Base-by-base conservation (phyloP, 30 jellyfish, hydroid and myxozoan genomes). In the Aurelia aurita region DNA sequence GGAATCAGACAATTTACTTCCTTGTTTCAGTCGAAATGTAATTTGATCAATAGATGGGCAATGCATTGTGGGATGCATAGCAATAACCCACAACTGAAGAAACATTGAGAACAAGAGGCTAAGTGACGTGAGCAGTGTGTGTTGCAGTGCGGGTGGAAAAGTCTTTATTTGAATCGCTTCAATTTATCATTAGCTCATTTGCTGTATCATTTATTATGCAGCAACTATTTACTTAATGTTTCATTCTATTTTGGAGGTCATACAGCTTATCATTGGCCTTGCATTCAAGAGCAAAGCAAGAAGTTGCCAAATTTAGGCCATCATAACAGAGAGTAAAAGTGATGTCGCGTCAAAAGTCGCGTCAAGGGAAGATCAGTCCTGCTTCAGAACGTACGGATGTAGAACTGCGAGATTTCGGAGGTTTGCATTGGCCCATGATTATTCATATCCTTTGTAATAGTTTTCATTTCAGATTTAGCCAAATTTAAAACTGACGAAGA, bases 261-360 rank as follows among this genome's bases (percentile, higher is more conserved):
- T 39, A 6, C 16, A 39, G 51, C 9, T 6, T 39, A 39, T 39
- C 51, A 39, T 39, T 39, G 15, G 51, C 9, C 16, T 14, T 7
- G 16, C 9, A 39, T 34, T 34, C 46, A 35, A 60, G 72, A 5
- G 9, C 19, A 31, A 18, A 14, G 73, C 73, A 61, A 18, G 39
- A 61, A 15, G 47, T 14, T 22, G 73, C 39, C 35, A 20, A 0
- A 39, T 39, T 31, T 31, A 39, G 51, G 51, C 51, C 51, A 39
- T 2, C n/a, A n/a, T n/a, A n/a, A n/a, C 7, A 39, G 51, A 39
- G 51, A 1, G 14, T 6, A 6, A 39, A 39, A 5, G 43, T 39
- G 53, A 74, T 74, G 86, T 53, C 86, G 44, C 57, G 86, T 27
- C 62, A 28, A 5, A 74, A 54, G 86, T 53, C 86, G 44, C 57